Evolutionary conservation across 2,797 vertebrate species (phyloP), one percentile per base, ranked within the genome.

Genomic region (Melanotaenia nigrans): DNA sequence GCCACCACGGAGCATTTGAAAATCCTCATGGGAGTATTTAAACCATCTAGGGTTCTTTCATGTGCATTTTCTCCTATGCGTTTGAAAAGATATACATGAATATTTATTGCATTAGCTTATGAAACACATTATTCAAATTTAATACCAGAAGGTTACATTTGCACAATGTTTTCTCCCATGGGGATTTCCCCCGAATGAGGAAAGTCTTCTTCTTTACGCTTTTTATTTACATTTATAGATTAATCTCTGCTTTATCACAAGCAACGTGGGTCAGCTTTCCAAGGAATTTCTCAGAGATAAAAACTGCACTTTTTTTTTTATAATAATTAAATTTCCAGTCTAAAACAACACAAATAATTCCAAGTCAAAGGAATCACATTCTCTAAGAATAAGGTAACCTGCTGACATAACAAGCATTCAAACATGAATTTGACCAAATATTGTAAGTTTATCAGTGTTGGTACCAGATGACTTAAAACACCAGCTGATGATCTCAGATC

Each of bases 1-100:
- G 69, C 54, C 8, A 25, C 65, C 6, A 22, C 65, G n/a, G 24
- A 36, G 47, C 65, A 63, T 55, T n/a, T 53, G 11, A 64, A 64
- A 75, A 28, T 16, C 28, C 74, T 63, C 73, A 51, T 1, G 28
- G 33, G 56, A 68, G n/a, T n/a, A 7, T 76, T 87, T 83, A 57
- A 81, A 49, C 65, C 28, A 32, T 53, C 4, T 32, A 53, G 2
- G 33, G 35, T n/a, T 28, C 64, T 85, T 81, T 82, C 75, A 84
- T 75, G 71, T 59, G 57, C 35, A 2, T 36, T 73, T 82, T 65
- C 10, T 14, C 40, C 28, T 10, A 42, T 57, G 63, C 13, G 1
- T 74, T 63, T 56, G 25, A 78, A 74, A 80, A 73, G 18, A 40
- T 9, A 20, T 5, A 56, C 54, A 61, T 60, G 38, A 66, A 70